Evolutionary conservation across 2,797 vertebrate species (phyloP).

Genomic region (Pteropus rufus): DNA sequence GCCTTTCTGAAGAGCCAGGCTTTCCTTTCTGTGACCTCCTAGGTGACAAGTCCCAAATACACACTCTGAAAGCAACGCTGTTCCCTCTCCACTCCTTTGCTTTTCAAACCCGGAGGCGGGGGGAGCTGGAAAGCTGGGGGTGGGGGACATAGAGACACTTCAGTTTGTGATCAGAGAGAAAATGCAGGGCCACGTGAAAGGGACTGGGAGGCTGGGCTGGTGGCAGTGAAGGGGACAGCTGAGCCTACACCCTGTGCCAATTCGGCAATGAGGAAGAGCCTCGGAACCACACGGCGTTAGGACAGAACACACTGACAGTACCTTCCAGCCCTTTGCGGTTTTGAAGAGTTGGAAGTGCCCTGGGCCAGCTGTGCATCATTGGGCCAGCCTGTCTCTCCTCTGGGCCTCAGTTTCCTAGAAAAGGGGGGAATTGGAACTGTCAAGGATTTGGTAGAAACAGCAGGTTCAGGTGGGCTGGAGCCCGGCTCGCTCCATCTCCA

Average conservation of each 20-base stretch:
- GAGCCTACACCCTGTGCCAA: rapidly evolving
- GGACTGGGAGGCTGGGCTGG: background rate
- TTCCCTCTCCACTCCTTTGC: background rate
- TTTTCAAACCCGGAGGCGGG: background rate
- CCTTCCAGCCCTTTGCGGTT: background rate
- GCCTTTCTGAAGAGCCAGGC: background rate
- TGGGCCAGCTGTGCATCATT: background rate
- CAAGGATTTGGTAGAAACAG: background rate
- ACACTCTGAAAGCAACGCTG: background rate
- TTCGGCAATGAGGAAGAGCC: background rate
- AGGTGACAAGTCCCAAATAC: background rate
- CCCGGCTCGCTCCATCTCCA: background rate
- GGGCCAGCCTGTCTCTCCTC: background rate
- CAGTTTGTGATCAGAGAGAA: background rate
- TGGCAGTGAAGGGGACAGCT: background rate
- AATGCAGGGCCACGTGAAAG: background rate
- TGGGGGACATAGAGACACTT: background rate
- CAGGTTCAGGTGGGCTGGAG: background rate
- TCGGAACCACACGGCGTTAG: background rate
- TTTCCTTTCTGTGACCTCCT: no score
- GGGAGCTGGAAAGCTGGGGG: background rate
- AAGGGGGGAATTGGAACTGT: background rate
- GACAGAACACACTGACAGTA: background rate
- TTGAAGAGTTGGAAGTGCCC: background rate
- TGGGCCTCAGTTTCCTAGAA: background rate